A percentile compares a stretch with the other conserved stretches of the same genome.
Evolutionary conservation across 2,113 vertebrate genomes (phyloP).

Genomic region (Ginglymostoma cirratum): DNA sequence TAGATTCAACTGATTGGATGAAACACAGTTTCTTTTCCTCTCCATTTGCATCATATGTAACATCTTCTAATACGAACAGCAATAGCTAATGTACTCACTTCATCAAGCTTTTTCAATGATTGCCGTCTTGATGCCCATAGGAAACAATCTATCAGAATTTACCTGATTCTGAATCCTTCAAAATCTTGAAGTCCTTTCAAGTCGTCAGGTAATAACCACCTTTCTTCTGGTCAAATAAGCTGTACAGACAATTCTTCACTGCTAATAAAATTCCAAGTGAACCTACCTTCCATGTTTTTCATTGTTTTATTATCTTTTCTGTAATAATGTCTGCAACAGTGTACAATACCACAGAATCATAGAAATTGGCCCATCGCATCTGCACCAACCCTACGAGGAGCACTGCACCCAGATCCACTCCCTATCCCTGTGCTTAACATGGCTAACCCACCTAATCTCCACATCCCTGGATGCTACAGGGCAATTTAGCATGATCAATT

Average conservation of each 20-base stretch:
- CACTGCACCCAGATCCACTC: too few species aligned
- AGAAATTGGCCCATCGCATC: too few species aligned
- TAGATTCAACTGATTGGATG: not conserved
- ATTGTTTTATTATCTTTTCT: not conserved
- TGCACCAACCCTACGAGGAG: too few species aligned
- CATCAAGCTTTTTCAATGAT: not conserved
- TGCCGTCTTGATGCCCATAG: not conserved
- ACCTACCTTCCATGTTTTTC: not conserved
- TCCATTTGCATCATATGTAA: not conserved
- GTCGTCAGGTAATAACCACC: not conserved
- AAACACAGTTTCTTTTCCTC: not conserved
- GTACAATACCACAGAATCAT: not conserved
- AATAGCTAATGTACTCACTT: not conserved
- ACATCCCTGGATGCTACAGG: too few species aligned
- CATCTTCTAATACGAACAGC: too few species aligned
- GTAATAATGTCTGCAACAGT: not conserved
- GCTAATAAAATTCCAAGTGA: not conserved
- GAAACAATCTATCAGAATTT: not conserved
- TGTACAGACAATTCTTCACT: not conserved
- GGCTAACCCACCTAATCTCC: too few species aligned
- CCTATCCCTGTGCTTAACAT: too few species aligned
- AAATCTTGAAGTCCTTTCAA: not conserved
- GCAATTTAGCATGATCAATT: too few species aligned
- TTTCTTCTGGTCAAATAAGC: not conserved
- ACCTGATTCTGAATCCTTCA: not conserved